Percentiles rank a stretch among this genome's conserved stretches.
Evolutionary conservation across 2,113 vertebrate genomes (phyloP).

Genomic region (Xiphophorus maculatus): DNA sequence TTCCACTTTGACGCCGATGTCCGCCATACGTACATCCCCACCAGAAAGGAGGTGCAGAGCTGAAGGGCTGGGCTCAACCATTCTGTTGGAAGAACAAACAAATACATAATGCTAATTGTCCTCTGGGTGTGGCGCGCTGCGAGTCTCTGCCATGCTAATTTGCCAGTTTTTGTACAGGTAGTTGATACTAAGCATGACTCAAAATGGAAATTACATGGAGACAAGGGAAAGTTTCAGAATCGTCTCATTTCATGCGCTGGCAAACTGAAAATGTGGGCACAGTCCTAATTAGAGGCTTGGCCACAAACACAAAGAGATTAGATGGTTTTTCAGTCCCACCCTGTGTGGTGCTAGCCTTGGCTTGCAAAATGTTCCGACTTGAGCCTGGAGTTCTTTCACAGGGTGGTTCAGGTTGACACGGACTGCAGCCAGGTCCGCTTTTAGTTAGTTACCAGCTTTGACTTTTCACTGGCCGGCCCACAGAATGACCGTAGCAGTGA

Average conservation of each 20-base stretch:
- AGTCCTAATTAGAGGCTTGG: background rate
- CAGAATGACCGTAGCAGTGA: too few species aligned
- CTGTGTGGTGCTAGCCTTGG: background rate
- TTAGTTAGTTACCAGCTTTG: too few species aligned
- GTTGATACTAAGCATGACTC: background rate
- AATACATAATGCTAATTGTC: slow-evolving; percentile 1
- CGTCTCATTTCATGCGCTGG: background rate
- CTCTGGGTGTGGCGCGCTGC: slow-evolving; percentile 3
- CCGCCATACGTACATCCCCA: slow-evolving; percentile 88
- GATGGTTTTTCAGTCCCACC: background rate
- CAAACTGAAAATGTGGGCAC: background rate
- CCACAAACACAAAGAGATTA: background rate
- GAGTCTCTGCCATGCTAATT: background rate
- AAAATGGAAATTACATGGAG: background rate
- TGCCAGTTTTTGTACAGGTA: background rate
- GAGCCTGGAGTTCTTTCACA: background rate
- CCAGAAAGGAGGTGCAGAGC: slow-evolving; percentile 82
- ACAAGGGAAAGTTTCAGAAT: background rate
- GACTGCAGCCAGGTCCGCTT: background rate
- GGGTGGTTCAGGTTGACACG: background rate
- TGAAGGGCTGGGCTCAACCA: slow-evolving; percentile 90
- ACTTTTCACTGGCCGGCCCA: too few species aligned
- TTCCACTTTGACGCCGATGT: slow-evolving; percentile 86
- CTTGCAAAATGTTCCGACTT: background rate
- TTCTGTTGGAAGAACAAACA: slow-evolving; percentile 77